Percentiles rank a stretch among this genome's conserved stretches.
phyloP scores from a whole-genome alignment of 2,113 vertebrate genomes.

The Gracilinanus agilis region DNA sequence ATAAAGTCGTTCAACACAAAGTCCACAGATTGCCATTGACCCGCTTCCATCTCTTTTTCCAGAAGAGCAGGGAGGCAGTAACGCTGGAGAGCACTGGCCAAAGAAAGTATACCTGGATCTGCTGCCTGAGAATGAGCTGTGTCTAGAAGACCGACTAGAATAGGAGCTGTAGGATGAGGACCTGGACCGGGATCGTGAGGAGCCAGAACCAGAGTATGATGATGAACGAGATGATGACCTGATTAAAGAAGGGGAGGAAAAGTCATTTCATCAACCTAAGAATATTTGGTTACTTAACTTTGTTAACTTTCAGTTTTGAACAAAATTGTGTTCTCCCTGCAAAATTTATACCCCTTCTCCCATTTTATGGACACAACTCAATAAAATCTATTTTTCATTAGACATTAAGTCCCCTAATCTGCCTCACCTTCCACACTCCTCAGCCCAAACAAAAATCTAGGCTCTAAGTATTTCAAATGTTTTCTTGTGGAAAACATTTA shows the following conservation, averaged over 20 bases:
- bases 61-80: neutral
- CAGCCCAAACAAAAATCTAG: neutral
- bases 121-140: constrained; percentile 97
- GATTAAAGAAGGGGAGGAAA: neutral
- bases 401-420: neutral
- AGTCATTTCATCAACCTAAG: neutral
- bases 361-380: neutral
- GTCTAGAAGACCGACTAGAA: constrained; percentile 96
- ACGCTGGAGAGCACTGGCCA: neutral
- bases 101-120: constrained; percentile 89
- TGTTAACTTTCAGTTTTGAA: neutral
- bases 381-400: neutral
- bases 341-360: neutral
- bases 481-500: neutral
- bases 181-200: constrained; percentile 89
- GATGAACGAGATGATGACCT: constrained; percentile 97
- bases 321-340: neutral
- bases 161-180: constrained; percentile 97
- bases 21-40: neutral
- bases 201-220: constrained; percentile 95
- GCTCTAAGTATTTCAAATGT: neutral
- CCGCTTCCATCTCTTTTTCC: constrained; percentile 1
- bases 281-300: neutral
- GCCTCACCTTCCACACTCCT: neutral
- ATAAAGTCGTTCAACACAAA: constrained; percentile 1